Evolutionary conservation across 2,797 vertebrate species (phyloP).

Genomic region (Rhodeus uyekii): DNA sequence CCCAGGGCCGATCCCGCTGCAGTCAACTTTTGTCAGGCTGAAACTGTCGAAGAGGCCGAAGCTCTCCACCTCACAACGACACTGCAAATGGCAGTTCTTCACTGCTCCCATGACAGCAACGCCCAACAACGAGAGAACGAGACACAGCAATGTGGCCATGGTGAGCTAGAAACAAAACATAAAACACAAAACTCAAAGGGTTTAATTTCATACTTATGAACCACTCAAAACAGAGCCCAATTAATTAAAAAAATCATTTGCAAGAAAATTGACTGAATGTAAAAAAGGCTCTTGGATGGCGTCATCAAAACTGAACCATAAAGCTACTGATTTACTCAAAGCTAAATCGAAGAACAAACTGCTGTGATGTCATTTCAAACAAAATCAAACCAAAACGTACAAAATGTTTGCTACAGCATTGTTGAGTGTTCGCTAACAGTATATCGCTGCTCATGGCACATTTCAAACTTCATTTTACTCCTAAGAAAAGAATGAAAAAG

Average conservation of each 20-base stretch:
- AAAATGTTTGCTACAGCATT: no score
- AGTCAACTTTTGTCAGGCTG: slow-evolving; percentile 94
- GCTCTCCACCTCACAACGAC: slow-evolving; percentile 92
- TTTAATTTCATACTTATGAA: neutral
- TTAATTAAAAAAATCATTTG: neutral
- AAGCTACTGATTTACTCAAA: no score
- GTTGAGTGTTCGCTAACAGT: no score
- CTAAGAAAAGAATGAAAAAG: no score
- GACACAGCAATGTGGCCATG: slow-evolving; percentile 78
- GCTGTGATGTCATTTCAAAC: no score
- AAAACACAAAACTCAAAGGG: slow-evolving; percentile 7
- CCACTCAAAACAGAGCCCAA: neutral
- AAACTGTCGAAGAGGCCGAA: slow-evolving; percentile 98
- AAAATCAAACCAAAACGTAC: no score
- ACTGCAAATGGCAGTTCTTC: slow-evolving; percentile 87
- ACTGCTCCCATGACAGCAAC: slow-evolving; percentile 65
- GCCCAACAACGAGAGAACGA: slow-evolving; percentile 73
- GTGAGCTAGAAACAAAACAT: slow-evolving; percentile 62
- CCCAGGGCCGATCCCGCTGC: slow-evolving; percentile 82
- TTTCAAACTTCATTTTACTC: no score
- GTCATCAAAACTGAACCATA: neutral
- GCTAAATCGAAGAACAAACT: no score
- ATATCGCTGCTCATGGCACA: no score
- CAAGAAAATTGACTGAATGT: neutral
- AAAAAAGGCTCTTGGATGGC: neutral